phyloP scores from a whole-genome alignment of 2,113 vertebrate species.

The Oreochromis niloticus region DNA sequence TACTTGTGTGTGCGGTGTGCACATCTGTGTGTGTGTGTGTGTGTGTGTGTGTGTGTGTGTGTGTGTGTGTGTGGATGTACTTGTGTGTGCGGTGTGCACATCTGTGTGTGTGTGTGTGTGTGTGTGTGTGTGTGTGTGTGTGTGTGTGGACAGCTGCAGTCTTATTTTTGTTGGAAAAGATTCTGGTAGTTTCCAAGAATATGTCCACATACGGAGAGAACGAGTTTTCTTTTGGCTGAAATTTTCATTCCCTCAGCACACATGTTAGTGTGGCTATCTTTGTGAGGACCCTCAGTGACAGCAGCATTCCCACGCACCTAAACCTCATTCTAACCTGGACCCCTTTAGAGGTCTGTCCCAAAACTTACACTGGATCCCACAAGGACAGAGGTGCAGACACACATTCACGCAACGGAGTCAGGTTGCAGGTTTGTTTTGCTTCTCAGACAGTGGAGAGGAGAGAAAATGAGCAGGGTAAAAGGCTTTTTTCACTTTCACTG shows the following conservation, averaged over 20 bases:
- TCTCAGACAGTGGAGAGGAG: neutral
- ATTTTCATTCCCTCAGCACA: neutral
- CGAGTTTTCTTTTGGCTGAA: conserved; percentile 28
- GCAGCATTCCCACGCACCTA: neutral
- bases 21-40: neutral
- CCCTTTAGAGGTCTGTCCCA: neutral
- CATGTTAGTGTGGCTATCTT: neutral
- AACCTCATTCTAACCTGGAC: neutral
- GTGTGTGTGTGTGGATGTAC: no score
- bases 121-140: neutral
- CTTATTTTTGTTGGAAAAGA: conserved; percentile 82
- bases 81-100: no score
- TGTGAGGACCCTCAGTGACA: neutral
- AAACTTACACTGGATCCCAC: neutral
- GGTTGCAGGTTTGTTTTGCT: neutral
- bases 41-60: neutral
- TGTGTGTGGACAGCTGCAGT: conserved; percentile 65
- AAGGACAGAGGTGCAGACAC: neutral
- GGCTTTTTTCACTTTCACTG: neutral
- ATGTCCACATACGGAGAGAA: conserved; percentile 31
- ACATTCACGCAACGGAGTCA: neutral
- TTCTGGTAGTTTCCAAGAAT: conserved; percentile 53
- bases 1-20: neutral
- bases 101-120: neutral
- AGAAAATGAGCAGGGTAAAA: neutral